A percentile compares a stretch with the other conserved stretches of the same genome.
Evolutionary conservation across 2,888 invertebrate genomes (phyloP).

Genomic region (Andrena bucephala): DNA sequence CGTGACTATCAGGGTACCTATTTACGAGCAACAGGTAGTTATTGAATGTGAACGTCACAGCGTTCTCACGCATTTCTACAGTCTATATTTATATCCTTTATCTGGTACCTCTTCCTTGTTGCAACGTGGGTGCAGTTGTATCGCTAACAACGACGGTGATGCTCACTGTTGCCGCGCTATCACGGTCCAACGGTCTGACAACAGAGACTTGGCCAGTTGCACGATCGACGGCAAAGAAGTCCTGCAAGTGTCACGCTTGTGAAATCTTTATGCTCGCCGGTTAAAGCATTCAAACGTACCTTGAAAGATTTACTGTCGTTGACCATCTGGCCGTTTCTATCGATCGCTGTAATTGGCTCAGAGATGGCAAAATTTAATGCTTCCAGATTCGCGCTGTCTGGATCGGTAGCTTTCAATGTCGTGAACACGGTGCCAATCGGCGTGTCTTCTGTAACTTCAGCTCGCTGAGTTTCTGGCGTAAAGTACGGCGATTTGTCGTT

Average conservation of each 20-base stretch:
- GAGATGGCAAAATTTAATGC: constrained; percentile 89
- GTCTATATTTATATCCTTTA: constrained; percentile 12
- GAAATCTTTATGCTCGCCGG: neutral
- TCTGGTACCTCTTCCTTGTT: constrained; percentile 90
- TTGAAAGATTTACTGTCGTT: constrained; percentile 82
- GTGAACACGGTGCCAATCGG: constrained; percentile 90
- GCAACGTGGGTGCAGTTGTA: constrained; percentile 91
- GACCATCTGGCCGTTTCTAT: constrained; percentile 93
- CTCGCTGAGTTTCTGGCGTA: constrained; percentile 91
- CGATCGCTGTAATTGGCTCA: constrained; percentile 91
- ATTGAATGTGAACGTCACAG: neutral
- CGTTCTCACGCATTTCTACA: neutral
- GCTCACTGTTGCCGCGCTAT: constrained; percentile 91
- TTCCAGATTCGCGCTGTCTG: constrained; percentile 90
- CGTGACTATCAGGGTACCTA: constrained; percentile 88
- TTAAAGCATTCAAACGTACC: constrained; percentile 65
- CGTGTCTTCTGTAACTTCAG: constrained; percentile 93
- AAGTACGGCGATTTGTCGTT: constrained; percentile 96
- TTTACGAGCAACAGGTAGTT: constrained; percentile 35
- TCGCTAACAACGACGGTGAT: constrained; percentile 93
- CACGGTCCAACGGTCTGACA: constrained; percentile 88
- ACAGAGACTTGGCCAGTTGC: constrained; percentile 89
- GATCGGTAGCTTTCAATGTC: constrained; percentile 91
- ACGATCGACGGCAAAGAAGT: constrained; percentile 89
- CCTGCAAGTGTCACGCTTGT: constrained; percentile 84